A percentile compares a stretch with the other conserved stretches of the same genome.
These are phyloP conservation scores for Amphimedon queenslandica DNA, from an alignment of 37 sponge, comb jelly and placozoan species.

Conservation along the genomic window DNA sequence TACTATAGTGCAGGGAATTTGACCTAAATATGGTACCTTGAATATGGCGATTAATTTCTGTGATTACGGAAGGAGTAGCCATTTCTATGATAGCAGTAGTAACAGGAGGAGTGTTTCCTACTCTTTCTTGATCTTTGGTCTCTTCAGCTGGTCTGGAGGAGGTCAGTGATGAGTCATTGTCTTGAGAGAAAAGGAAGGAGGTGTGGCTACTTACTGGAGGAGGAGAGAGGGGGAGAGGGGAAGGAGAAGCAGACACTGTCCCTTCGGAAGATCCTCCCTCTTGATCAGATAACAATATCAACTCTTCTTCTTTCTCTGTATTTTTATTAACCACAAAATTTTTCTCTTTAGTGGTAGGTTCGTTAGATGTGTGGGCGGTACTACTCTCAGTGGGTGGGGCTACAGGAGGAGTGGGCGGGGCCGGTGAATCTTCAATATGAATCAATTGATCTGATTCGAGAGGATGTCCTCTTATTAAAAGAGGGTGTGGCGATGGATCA, in stretches of 20 bases:
- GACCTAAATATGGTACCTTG: too few relatives aligned
- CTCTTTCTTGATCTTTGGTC: too few relatives aligned
- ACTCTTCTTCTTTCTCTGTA: constrained; percentile 2
- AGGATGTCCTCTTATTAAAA: neutral
- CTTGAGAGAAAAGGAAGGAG: neutral
- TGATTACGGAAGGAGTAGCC: too few relatives aligned
- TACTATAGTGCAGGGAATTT: too few relatives aligned
- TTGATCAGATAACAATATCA: neutral
- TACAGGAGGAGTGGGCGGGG: neutral
- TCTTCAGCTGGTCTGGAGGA: too few relatives aligned
- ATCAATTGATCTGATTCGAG: neutral
- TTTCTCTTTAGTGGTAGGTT: too few relatives aligned
- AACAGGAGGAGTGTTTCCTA: too few relatives aligned
- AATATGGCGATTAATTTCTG: too few relatives aligned
- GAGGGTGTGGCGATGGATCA: neutral
- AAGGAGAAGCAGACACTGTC: constrained; percentile 3
- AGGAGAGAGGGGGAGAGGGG: neutral
- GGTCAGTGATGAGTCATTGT: neutral
- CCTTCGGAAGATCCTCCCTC: constrained; percentile 5
- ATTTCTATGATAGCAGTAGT: too few relatives aligned
- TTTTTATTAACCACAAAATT: neutral
- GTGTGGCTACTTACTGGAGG: neutral
- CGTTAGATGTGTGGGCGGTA: too few relatives aligned
- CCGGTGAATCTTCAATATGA: neutral
- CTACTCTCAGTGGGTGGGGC: too few relatives aligned